Evolutionary conservation across 2,888 invertebrate species (phyloP), one percentile per base, ranked within the genome.

Genomic region (Meghimatium bilineatum): DNA sequence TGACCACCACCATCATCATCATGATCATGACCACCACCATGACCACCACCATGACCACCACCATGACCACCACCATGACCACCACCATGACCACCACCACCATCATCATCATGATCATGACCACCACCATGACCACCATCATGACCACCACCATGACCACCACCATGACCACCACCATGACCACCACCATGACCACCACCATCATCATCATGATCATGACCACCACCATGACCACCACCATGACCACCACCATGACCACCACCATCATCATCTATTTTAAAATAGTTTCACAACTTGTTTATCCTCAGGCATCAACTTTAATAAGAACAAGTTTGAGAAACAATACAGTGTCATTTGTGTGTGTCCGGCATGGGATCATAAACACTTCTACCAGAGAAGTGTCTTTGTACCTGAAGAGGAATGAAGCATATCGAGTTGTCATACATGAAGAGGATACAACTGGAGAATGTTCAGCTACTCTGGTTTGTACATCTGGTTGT

Each of bases 381-480:
- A 76, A 5, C 56, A 6, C 36, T 17, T 29, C 77, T 38, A 17
- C 3, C 14, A 44, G 10, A 10, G 20, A 3, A 26, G 12, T 10
- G 1, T 29, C n/a, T 26, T 38, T 77, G 1, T 2, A 34, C 8
- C 60, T 76, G 38, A 60, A 44, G 63, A 77, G 38, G 12, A 66
- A 66, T 66, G 44, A 77, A 12, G 77, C 77, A n/a, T 77, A 66
- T 63, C 63, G 77, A 44, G 38, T 66, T 14, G 63, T 63, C 29
- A 17, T 77, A 20, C 44, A 63, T 63, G 32, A 76, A 2, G 36
- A n/a, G 1, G 32, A 17, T 29, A 20, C 23, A 32, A 14, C 17
- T 1, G 14, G 29, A 23, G 20, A 29, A 32, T 20, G 29, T 32
- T 56, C 23, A 14, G 34, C 52, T 44, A 38, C 14, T 29, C 23